Evolutionary conservation across 2,797 vertebrate species (phyloP).

Genomic region (Sitta carolinensis): DNA sequence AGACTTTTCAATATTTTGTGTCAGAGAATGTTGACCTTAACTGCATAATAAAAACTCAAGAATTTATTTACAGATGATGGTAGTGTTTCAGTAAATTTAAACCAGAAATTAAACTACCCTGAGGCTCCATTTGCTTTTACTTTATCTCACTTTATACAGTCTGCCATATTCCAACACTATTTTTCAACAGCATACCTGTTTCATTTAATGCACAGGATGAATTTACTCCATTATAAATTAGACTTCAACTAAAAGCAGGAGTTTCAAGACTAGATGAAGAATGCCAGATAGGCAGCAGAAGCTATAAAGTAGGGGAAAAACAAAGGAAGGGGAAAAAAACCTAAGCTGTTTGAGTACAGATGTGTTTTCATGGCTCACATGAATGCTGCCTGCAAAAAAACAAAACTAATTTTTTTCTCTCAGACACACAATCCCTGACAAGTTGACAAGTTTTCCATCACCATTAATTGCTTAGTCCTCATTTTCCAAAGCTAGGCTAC

Average conservation of each 20-base stretch:
- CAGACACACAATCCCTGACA: background rate
- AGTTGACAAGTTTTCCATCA: background rate
- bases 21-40: background rate
- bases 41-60: background rate
- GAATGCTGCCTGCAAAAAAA: background rate
- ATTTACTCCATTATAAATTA: background rate
- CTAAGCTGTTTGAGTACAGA: background rate
- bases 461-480: background rate
- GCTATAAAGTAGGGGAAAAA: background rate
- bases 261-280: background rate
- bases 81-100: background rate
- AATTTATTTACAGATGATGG: background rate
- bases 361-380: background rate
- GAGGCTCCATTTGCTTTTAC: background rate
- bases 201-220: background rate
- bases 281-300: background rate
- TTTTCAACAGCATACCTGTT: background rate
- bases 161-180: background rate
- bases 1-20: background rate
- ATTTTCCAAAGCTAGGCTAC: background rate
- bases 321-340: background rate
- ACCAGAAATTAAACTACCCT: background rate
- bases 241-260: background rate
- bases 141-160: background rate
- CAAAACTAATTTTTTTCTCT: background rate